A percentile compares a stretch with the other conserved stretches of the same genome.
Conservation (phyloP, 2,113 vertebrate genomes). For the Alosa alosa region DNA sequence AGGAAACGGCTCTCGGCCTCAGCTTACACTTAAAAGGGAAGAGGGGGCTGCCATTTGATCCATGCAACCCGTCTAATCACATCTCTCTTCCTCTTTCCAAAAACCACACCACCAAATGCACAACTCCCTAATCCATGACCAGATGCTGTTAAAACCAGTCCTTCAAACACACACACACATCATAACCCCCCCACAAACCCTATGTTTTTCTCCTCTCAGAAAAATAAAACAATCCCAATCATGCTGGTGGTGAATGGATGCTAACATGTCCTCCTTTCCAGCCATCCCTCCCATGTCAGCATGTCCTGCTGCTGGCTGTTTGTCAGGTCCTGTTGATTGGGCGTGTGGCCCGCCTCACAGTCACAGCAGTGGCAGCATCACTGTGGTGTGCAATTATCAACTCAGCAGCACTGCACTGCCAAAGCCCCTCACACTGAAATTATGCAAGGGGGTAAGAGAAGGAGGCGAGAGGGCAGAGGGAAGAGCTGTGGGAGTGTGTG, state of each 20-base stretch:
- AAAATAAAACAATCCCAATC: background rate
- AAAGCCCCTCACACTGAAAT: background rate
- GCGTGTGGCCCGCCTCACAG: background rate
- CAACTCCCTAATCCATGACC: background rate
- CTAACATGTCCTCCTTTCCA: background rate
- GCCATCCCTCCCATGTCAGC: background rate
- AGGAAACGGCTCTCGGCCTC: constrained; percentile 22
- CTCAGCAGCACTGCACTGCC: constrained; percentile 7
- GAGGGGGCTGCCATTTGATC: constrained; percentile 25
- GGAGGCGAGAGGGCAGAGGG: background rate
- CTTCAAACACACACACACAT: background rate
- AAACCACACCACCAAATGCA: background rate
- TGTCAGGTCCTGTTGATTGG: background rate
- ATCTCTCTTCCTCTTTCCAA: constrained; percentile 20
- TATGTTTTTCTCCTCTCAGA: background rate
- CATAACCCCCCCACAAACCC: background rate
- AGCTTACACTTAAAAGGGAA: constrained; percentile 20
- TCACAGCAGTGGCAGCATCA: constrained; percentile 5
- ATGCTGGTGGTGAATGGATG: background rate
- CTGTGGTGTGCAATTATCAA: constrained; percentile 33
- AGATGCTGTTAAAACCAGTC: background rate
- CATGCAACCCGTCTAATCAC: constrained; percentile 8
- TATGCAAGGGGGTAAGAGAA: background rate
- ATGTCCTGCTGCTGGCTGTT: background rate
- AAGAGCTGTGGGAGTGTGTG: background rate